Evolutionary conservation across 2,888 invertebrate genomes (phyloP), one percentile per base, ranked within the genome.

Genomic region (Norana najaformis): DNA sequence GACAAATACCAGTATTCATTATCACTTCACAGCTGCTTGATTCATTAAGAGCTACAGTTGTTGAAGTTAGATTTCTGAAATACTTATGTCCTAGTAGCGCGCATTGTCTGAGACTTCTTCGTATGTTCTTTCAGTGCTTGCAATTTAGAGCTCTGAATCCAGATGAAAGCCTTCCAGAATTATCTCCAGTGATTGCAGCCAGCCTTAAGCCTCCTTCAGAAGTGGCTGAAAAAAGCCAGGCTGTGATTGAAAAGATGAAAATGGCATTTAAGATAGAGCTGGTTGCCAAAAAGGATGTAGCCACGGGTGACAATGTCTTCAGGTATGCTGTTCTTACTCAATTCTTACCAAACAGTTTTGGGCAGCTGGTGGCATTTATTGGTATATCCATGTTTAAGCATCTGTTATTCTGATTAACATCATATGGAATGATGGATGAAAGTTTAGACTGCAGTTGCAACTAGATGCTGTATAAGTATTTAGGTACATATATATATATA

Each of bases 91-190:
- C 69, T n/a, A n/a, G 13, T 69, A 69, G 30, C 4, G 4, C n/a
- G 8, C 69, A 69, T 69, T 69, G 69, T 69, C 11, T 13, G 69
- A 69, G 8, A 3, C 16, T 30, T 8, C 13, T 34, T 6, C n/a
- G 37, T 47, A 16, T 34, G 37, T 0, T 89, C 47, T 92, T 92
- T 18, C 93, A 96, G 94, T 96, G 96, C 92, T 95, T 96, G 91
- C 96, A 96, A 88, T 94, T 95, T 92, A 94, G 96, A 91, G 96
- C 96, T n/a, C 93, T 96, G 93, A 95, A 96, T 93, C 96, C 96
- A n/a, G 95, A 95, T 6, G 95, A 96, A 92, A 95, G 96, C 0
- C 93, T 96, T 13, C 96, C 96, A 96, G 93, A 96, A 89, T 92
- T 94, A 88, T 93, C 94, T 88, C 93, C 94, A 89, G 20, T 94